Base-by-base conservation (phyloP, 1,140 invertebrate species). In the Drosophila nasuta region DNA sequence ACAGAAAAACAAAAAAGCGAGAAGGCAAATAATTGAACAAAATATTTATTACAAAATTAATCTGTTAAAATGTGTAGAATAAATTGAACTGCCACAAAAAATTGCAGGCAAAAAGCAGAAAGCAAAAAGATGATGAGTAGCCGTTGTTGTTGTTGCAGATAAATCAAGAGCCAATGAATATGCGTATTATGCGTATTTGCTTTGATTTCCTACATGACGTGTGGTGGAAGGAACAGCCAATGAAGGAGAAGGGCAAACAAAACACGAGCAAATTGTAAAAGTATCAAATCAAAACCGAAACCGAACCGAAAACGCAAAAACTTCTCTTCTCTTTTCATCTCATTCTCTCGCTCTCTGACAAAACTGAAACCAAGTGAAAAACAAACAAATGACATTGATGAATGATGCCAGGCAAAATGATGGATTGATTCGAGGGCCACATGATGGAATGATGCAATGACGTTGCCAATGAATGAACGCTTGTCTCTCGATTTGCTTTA, bases 341-440 rank as follows among this genome's bases (percentile, higher is more conserved):
- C 20, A 20, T 20, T 20, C 15, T 10, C 17, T 7, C 35, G 35
- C 8, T 6, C 7, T 38, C 35, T 25, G 35, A 10, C 7, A 15
- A 20, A 41, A 54, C 33, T 57, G 35, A 41, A 70, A 38, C 17
- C 38, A 59, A 66, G 49, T 63, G 51, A 38, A 71, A 65, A 76
- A 59, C 60, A 76, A 76, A 76, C 59, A 64, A 88, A 88, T 88
- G 83, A 89, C 83, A 88, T 88, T 88, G 83, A 88, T 89, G 83
- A 81, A 88, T 87, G 83, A 80, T 78, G 81, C 60, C 67, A 46
- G 13, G 62, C 13, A 62, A 83, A 82, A 88, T 88, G 83, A 88
- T 88, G 69, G 81, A 88, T 88, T 80, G 83, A 88, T 78, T 46
- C 71, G 75, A 66, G 65, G 56, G 48, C 49, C 66, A 30, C 20